Percentiles rank a stretch among this genome's conserved stretches.
Conservation (phyloP, 2,888 invertebrate species). For the Euplagia quadripunctaria region DNA sequence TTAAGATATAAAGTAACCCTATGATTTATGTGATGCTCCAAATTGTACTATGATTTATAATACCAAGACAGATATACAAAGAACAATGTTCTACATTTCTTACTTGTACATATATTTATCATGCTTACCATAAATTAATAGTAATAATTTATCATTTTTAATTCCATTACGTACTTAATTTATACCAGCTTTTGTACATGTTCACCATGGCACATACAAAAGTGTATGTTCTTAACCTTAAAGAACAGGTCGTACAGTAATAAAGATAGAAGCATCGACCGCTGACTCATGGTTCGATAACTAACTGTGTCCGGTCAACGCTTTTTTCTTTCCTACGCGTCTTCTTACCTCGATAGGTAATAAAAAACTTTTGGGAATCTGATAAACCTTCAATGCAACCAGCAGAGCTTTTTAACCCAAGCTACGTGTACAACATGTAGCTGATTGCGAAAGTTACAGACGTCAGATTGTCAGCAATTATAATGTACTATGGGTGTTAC, state of each 20-base stretch:
- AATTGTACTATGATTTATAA: constrained; percentile 43
- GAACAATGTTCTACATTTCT: constrained; percentile 15
- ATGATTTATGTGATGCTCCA: constrained; percentile 46
- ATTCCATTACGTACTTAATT: too few species aligned
- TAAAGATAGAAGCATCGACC: background rate
- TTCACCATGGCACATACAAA: background rate
- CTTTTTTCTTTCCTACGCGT: background rate
- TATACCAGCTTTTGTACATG: background rate
- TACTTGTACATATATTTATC: constrained; percentile 8
- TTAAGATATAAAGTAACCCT: constrained; percentile 42
- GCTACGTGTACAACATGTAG: background rate
- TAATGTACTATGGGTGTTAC: background rate
- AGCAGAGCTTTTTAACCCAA: background rate
- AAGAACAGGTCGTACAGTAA: background rate
- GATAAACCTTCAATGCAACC: background rate
- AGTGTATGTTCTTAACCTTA: background rate
- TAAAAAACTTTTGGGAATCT: background rate
- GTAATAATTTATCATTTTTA: too few species aligned
- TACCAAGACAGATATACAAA: constrained; percentile 32
- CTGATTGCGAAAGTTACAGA: background rate
- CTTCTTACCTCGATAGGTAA: background rate
- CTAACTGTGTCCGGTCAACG: background rate
- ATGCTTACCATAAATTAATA: background rate
- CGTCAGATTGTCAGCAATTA: background rate
- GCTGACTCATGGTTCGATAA: background rate